phyloP scores from a whole-genome alignment of 2,888 invertebrate genomes.

The Magallana nippona region DNA sequence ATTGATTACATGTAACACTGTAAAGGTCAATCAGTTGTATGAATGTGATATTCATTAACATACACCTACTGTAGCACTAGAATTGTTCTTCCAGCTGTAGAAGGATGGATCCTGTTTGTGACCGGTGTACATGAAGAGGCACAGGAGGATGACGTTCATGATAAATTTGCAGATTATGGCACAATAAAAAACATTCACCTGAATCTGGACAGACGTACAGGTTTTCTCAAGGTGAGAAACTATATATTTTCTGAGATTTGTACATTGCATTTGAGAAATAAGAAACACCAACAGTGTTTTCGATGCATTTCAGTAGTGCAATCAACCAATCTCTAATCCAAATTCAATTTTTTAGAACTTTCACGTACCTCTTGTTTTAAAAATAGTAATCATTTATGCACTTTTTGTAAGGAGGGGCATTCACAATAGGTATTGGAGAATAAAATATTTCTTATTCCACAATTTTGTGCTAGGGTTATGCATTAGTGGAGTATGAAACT shows the following conservation, averaged over 20 bases:
- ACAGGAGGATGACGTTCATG: conserved; percentile 98
- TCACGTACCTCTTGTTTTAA: too few relatives aligned
- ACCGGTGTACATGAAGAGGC: conserved; percentile 99
- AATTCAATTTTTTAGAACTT: too few relatives aligned
- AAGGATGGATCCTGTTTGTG: conserved; percentile 99
- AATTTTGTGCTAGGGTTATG: conserved; percentile 87
- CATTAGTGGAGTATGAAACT: conserved; percentile 97
- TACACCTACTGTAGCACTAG: neutral
- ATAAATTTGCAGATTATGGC: conserved; percentile 98
- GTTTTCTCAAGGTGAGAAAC: conserved; percentile 89
- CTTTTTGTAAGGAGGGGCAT: too few relatives aligned
- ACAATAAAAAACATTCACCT: conserved; percentile 98
- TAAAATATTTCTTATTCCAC: too few relatives aligned
- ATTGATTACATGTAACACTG: neutral
- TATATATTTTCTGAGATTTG: neutral
- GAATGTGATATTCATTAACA: neutral
- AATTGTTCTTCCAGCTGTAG: conserved; percentile 85
- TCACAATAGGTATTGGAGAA: too few relatives aligned
- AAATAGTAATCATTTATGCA: too few relatives aligned
- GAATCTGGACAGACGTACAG: conserved; percentile 97
- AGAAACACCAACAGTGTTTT: too few relatives aligned
- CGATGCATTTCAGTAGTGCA: too few relatives aligned
- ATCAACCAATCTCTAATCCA: too few relatives aligned
- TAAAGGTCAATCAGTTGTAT: neutral
- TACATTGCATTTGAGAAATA: neutral